phyloP scores from a whole-genome alignment of 2,113 vertebrate species.

The Varanus komodoensis region DNA sequence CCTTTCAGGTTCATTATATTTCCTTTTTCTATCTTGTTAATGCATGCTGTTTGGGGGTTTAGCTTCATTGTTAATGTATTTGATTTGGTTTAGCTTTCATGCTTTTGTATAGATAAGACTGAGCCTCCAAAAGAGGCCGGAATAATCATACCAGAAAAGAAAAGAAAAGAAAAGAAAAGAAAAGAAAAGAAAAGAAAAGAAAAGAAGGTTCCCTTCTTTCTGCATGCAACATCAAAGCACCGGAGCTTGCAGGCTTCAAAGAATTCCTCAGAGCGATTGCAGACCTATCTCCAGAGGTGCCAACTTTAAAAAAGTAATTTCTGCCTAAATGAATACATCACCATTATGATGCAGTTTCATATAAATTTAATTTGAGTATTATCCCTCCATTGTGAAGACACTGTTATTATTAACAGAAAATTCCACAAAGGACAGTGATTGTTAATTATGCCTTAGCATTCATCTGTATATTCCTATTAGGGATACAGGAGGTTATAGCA shows the following conservation, averaged over 20 bases:
- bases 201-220: slow-evolving; percentile 44
- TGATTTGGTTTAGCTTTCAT: not conserved
- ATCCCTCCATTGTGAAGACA: slow-evolving; percentile 21
- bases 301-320: slow-evolving; percentile 53
- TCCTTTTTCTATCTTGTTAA: not conserved
- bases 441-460: slow-evolving; percentile 44
- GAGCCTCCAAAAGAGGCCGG: slow-evolving; percentile 17
- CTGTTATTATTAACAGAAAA: slow-evolving; percentile 21
- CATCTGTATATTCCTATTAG: slow-evolving; percentile 26
- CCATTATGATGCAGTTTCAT: slow-evolving; percentile 47
- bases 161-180: not conserved
- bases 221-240: slow-evolving; percentile 62
- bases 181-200: not conserved
- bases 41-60: not conserved
- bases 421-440: slow-evolving; percentile 19
- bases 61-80: not conserved
- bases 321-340: slow-evolving; percentile 41
- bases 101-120: not conserved
- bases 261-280: slow-evolving; percentile 40
- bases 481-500: not conserved
- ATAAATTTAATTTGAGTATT: slow-evolving; percentile 26
- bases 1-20: not conserved
- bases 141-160: slow-evolving; percentile 25
- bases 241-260: slow-evolving; percentile 59
- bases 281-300: slow-evolving; percentile 51